These are phyloP conservation scores for Plumapathes pennacea DNA, from an alignment of 92 coral and sea anemone genomes.

Conservation along the genomic window DNA sequence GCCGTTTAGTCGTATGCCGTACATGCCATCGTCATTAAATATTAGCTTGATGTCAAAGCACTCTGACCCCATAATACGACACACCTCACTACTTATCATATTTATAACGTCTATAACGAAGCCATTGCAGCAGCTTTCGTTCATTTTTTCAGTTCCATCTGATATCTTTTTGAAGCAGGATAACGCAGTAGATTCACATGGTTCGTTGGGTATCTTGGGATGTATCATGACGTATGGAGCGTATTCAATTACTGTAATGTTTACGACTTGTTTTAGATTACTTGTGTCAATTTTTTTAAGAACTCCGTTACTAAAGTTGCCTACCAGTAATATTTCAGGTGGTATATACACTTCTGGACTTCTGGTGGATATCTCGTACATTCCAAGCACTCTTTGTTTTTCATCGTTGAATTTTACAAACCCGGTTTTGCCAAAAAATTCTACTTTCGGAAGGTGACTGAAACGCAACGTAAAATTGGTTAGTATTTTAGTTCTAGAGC, in stretches of 20 bases:
- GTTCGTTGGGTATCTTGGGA: conserved; percentile 51
- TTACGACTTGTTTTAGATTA: conserved; percentile 30
- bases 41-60: conserved; percentile 47
- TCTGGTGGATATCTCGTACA: conserved; percentile 9
- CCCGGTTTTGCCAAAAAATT: conserved; percentile 66
- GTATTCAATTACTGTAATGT: conserved; percentile 62
- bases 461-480: too few relatives aligned
- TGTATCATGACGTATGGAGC: conserved; percentile 68
- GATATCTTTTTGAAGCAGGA: conserved; percentile 42
- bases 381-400: conserved; percentile 51
- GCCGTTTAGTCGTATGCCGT: conserved; percentile 58
- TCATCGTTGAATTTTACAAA: conserved; percentile 52
- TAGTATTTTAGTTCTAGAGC: too few relatives aligned
- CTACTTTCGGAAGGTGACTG: conserved; percentile 48
- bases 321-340: conserved; percentile 4
- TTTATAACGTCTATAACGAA: conserved; percentile 74
- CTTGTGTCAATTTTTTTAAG: conserved; percentile 14
- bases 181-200: conserved; percentile 56
- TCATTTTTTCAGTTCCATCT: conserved; percentile 10
- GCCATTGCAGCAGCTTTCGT: conserved; percentile 68
- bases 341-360: too few relatives aligned
- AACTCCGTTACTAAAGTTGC: conserved; percentile 57
- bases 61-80: conserved; percentile 12
- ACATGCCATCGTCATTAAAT: conserved; percentile 69
- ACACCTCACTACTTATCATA: conserved; percentile 6